A percentile compares a stretch with the other conserved stretches of the same genome.
phyloP scores from a whole-genome alignment of 2,888 invertebrate genomes.

The Acanthoscelides obtectus region DNA sequence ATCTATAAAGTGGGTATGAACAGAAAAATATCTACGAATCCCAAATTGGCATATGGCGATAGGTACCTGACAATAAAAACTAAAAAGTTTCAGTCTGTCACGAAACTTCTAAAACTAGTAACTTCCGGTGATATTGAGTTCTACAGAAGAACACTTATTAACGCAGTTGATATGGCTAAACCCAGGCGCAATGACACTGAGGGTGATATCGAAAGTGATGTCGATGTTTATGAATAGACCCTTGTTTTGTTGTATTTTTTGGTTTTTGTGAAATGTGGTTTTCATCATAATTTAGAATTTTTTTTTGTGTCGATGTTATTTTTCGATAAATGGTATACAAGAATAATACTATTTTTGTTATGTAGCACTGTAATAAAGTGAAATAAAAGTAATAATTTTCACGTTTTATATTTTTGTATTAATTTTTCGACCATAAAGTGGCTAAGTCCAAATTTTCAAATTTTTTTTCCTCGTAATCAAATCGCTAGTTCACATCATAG shows the following conservation, averaged over 20 bases:
- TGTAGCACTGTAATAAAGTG: not conserved
- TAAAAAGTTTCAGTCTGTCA: conserved; percentile 8
- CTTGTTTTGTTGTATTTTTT: not conserved
- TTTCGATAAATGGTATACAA: no score
- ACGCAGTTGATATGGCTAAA: not conserved
- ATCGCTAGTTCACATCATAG: no score
- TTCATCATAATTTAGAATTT: not conserved
- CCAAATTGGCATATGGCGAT: conserved; percentile 10
- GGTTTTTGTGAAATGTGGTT: not conserved
- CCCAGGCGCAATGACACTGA: conserved; percentile 3
- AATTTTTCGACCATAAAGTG: conserved; percentile 5
- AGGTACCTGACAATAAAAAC: conserved; percentile 11
- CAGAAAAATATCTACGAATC: conserved; percentile 5
- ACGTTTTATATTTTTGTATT: not conserved
- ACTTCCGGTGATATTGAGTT: conserved; percentile 12
- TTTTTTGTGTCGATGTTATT: not conserved
- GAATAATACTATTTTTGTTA: no score
- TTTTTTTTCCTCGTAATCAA: not conserved
- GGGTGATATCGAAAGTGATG: conserved; percentile 9
- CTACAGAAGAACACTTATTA: conserved; percentile 11
- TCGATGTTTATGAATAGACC: conserved; percentile 8
- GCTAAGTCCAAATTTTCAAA: conserved; percentile 8
- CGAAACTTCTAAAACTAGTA: conserved; percentile 8
- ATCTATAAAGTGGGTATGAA: conserved; percentile 8
- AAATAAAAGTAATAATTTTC: not conserved